These are phyloP conservation scores for Anastrepha obliqua DNA, from an alignment of 1,140 invertebrate genomes.

Conservation along the genomic window DNA sequence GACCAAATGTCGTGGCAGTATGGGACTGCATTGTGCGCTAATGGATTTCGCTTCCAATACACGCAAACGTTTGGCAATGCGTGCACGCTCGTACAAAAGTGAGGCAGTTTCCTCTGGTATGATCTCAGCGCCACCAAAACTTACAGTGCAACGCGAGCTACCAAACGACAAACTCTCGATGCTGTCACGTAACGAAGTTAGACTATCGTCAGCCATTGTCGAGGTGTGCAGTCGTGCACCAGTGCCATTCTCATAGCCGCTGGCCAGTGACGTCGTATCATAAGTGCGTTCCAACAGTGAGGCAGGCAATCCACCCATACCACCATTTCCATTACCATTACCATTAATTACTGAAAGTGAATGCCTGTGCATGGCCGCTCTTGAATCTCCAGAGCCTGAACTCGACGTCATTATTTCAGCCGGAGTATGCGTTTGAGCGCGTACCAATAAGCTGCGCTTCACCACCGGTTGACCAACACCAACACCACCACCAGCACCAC, in stretches of 20 bases:
- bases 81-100: constrained; percentile 56
- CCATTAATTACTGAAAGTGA: background rate
- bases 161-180: constrained; percentile 71
- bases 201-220: constrained; percentile 70
- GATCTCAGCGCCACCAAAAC: constrained; percentile 69
- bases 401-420: constrained; percentile 51
- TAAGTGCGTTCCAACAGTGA: constrained; percentile 60
- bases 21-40: constrained; percentile 72
- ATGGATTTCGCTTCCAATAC: constrained; percentile 72
- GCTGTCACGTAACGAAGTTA: constrained; percentile 69
- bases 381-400: constrained; percentile 53
- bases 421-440: constrained; percentile 67
- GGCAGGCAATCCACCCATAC: background rate
- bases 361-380: background rate
- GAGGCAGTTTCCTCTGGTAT: constrained; percentile 64
- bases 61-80: constrained; percentile 65
- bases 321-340: constrained; percentile 62
- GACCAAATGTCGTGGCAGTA: constrained; percentile 65
- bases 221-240: constrained; percentile 65
- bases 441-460: constrained; percentile 64
- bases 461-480: constrained; percentile 11
- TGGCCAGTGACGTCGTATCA: constrained; percentile 66
- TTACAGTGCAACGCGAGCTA: constrained; percentile 67
- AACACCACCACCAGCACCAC: background rate
- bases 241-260: constrained; percentile 57